Percentiles rank a stretch among this genome's conserved stretches.
These are phyloP conservation scores for Hemiscyllium ocellatum DNA, from an alignment of 2,113 vertebrate species.

Conservation along the genomic window DNA sequence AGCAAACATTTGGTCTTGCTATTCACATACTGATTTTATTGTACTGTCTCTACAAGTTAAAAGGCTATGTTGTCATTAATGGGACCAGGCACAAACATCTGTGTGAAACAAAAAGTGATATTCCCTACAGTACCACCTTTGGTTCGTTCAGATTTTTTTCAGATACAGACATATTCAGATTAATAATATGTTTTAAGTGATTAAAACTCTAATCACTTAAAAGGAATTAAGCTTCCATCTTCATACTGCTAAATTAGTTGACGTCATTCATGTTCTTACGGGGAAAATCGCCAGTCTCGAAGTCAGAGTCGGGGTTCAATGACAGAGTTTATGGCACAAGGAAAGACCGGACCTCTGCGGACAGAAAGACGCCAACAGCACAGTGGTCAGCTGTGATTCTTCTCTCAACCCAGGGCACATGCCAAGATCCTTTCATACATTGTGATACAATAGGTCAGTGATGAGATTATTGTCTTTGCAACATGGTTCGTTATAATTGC, in stretches of 20 bases:
- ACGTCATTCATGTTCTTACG: neutral
- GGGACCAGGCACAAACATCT: neutral
- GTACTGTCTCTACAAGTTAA: neutral
- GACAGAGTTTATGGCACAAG: no score
- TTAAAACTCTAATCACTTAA: neutral
- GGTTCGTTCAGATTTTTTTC: neutral
- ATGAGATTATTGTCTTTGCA: no score
- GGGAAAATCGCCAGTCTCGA: no score
- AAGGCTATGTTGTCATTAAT: neutral
- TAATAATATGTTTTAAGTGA: neutral
- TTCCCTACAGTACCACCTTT: neutral
- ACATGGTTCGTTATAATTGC: no score
- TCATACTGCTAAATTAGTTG: neutral
- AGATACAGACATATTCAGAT: neutral
- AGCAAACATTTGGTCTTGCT: neutral
- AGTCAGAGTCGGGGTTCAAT: no score
- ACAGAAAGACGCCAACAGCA: no score
- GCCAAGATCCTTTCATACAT: no score
- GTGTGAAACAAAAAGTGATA: neutral
- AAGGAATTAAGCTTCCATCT: neutral
- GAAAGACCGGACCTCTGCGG: no score
- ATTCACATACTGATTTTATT: neutral
- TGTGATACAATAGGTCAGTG: no score
- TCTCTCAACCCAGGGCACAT: no score
- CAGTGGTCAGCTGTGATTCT: no score